A percentile compares a stretch with the other conserved stretches of the same genome.
Conservation (phyloP, 2,797 vertebrate species). For the Rhinogobio ventralis region DNA sequence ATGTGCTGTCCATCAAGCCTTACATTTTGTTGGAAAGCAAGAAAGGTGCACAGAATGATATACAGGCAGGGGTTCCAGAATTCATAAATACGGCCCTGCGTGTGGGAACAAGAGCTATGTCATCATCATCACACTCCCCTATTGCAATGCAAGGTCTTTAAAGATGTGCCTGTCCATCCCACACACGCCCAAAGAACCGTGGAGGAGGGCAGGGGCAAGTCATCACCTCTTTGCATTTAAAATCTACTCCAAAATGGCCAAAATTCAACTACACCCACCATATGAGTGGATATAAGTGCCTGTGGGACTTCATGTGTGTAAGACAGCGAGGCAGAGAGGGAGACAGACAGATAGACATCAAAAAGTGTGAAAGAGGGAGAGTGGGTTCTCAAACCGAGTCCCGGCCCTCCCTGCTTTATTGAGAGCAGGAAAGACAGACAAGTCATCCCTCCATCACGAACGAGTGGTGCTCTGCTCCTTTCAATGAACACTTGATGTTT, state of each 20-base stretch:
- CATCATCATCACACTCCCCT: slow-evolving; percentile 1
- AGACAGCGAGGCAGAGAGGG: slow-evolving; percentile 36
- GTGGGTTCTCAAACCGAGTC: slow-evolving; percentile 15
- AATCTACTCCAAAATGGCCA: slow-evolving; percentile 43
- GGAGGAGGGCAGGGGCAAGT: slow-evolving; percentile 34
- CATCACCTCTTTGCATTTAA: slow-evolving; percentile 44
- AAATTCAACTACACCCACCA: slow-evolving; percentile 51
- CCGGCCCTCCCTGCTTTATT: slow-evolving; percentile 8
- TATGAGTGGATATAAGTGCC: slow-evolving; percentile 28
- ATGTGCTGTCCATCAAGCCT: neutral
- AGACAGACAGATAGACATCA: slow-evolving; percentile 34
- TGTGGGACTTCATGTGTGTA: slow-evolving; percentile 35
- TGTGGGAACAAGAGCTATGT: slow-evolving; percentile 26
- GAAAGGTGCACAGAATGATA: neutral
- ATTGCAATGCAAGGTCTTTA: slow-evolving; percentile 2
- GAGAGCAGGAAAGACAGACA: slow-evolving; percentile 32
- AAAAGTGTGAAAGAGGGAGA: slow-evolving; percentile 27
- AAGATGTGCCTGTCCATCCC: slow-evolving; percentile 34
- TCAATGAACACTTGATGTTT: slow-evolving; percentile 50
- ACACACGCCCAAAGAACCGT: slow-evolving; percentile 6
- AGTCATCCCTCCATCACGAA: slow-evolving; percentile 23
- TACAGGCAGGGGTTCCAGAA: neutral
- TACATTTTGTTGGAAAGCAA: neutral
- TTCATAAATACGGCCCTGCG: neutral
- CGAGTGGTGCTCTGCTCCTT: slow-evolving; percentile 19